These are phyloP conservation scores for Megalopta genalis DNA, from an alignment of 1,140 invertebrate genomes.

Conservation along the genomic window DNA sequence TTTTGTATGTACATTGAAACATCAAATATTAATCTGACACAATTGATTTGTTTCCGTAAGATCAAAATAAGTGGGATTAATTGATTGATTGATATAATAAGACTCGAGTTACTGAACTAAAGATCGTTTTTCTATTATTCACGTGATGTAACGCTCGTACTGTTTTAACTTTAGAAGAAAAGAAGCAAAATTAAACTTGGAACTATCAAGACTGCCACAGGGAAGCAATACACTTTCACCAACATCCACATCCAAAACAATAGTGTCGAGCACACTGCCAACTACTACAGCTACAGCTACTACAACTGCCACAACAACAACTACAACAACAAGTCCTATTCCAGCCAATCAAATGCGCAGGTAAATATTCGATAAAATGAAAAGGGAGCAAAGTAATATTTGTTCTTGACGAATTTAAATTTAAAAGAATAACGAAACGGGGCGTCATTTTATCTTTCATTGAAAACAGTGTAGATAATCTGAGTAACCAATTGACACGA, in stretches of 20 bases:
- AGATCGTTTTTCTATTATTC: constrained; percentile 16
- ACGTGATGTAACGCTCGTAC: constrained; percentile 32
- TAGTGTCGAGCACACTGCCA: constrained; percentile 74
- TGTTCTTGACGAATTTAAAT: constrained; percentile 12
- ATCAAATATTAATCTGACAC: constrained; percentile 9
- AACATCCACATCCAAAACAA: constrained; percentile 71
- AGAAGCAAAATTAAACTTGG: constrained; percentile 77
- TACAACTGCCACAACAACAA: constrained; percentile 68
- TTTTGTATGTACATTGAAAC: constrained; percentile 27
- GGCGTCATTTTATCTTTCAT: neutral
- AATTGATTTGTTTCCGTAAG: no score
- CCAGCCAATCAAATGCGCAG: constrained; percentile 83
- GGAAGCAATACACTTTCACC: constrained; percentile 76
- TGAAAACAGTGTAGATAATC: constrained; percentile 3
- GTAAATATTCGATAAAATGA: constrained; percentile 71
- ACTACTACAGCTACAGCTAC: constrained; percentile 76
- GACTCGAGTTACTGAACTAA: neutral
- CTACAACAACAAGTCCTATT: constrained; percentile 79
- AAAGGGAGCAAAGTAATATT: neutral
- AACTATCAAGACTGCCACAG: constrained; percentile 75
- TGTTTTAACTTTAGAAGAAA: constrained; percentile 72
- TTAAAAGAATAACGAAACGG: neutral
- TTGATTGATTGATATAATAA: constrained; percentile 11
- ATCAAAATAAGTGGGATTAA: no score
- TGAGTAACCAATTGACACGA: neutral